phyloP scores from a whole-genome alignment of 2,113 vertebrate genomes.

The Brachyhypopomus gauderio region DNA sequence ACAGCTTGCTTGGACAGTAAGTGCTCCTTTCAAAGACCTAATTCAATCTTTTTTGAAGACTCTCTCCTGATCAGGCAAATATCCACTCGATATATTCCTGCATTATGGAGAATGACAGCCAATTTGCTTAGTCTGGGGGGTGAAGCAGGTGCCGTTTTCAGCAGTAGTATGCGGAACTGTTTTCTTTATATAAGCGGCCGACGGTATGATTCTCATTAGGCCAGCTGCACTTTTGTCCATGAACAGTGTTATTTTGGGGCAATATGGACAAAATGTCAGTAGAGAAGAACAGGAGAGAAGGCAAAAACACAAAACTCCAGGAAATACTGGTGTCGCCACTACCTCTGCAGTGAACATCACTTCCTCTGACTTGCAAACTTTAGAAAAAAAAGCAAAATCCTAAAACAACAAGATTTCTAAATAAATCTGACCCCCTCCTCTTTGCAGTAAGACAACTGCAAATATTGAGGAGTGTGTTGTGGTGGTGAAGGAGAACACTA shows the following conservation, averaged over 20 bases:
- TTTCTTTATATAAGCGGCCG: background rate
- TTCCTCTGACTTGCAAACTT: too few relatives aligned
- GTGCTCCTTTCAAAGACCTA: background rate
- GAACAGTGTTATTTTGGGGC: background rate
- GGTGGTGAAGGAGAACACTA: background rate
- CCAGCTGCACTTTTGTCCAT: background rate
- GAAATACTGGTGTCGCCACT: background rate
- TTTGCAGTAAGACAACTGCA: slow-evolving; percentile 1
- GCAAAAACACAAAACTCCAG: background rate
- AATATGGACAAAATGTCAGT: background rate
- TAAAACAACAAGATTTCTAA: slow-evolving; percentile 2
- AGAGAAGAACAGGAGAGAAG: background rate
- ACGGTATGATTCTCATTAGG: background rate
- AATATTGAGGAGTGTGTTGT: background rate
- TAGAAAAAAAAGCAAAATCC: background rate
- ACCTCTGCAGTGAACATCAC: background rate
- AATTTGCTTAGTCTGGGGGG: background rate
- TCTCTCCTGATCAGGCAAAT: slow-evolving; percentile 11
- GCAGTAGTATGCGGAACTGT: background rate
- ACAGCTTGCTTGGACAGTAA: background rate
- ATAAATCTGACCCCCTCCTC: background rate
- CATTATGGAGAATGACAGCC: background rate
- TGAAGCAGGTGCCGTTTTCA: background rate
- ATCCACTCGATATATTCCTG: background rate
- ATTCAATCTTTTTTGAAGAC: background rate